These are phyloP conservation scores for Cotesia typhae DNA, from an alignment of 1,140 invertebrate species.

Conservation along the genomic window DNA sequence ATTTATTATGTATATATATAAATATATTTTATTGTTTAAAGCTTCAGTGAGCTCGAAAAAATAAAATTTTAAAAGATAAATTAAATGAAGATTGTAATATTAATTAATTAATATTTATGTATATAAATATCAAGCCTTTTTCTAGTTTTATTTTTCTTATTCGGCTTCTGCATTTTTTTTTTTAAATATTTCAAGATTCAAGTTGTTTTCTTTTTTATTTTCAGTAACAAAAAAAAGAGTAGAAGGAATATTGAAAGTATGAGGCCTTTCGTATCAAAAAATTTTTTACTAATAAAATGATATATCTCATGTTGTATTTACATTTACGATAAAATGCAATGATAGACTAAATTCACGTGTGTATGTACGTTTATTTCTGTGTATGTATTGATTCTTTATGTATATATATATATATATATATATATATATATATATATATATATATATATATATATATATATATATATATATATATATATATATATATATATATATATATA, in stretches of 20 bases:
- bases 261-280: slow-evolving; percentile 59
- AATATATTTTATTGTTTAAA: slow-evolving; percentile 7
- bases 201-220: slow-evolving; percentile 22
- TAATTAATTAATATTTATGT: background rate
- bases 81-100: slow-evolving; percentile 4
- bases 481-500: slow-evolving; percentile 5
- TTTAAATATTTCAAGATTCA: slow-evolving; percentile 14
- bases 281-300: slow-evolving; percentile 55
- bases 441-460: slow-evolving; percentile 37
- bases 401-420: slow-evolving; percentile 4
- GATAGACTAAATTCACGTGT: slow-evolving; percentile 45
- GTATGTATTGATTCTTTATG: slow-evolving; percentile 31
- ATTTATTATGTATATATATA: slow-evolving; percentile 20
- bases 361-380: too few species aligned
- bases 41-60: background rate
- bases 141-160: slow-evolving; percentile 17
- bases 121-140: background rate
- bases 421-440: background rate
- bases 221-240: slow-evolving; percentile 40
- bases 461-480: slow-evolving; percentile 36
- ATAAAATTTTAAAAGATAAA: background rate
- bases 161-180: slow-evolving; percentile 21
- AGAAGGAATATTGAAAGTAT: slow-evolving; percentile 50
- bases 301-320: slow-evolving; percentile 51
- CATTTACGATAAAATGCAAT: slow-evolving; percentile 57